Evolutionary conservation across 2,797 vertebrate species (phyloP).

Genomic region (Halcyon smyrnensis): DNA sequence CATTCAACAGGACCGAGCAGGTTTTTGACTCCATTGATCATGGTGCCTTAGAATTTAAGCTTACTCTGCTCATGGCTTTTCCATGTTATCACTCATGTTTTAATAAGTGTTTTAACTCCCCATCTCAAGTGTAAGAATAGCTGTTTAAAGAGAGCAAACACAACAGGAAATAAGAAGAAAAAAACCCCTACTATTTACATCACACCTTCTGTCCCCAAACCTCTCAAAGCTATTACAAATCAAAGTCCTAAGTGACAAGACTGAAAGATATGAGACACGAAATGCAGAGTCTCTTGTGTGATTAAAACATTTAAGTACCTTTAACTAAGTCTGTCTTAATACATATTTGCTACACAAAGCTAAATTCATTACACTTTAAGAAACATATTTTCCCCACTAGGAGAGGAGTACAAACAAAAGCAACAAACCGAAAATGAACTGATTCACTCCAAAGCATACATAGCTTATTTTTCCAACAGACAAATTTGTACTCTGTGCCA

Average conservation of each 20-base stretch:
- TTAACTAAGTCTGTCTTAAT: background rate
- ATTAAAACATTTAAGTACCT: background rate
- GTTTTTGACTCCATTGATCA: background rate
- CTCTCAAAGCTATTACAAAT: background rate
- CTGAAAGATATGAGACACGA: background rate
- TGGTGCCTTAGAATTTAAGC: background rate
- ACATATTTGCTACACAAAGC: background rate
- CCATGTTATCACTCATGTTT: background rate
- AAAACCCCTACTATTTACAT: fast-evolving
- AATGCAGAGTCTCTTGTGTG: background rate
- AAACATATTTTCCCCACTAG: background rate
- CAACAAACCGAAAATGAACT: background rate
- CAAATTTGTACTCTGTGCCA: background rate
- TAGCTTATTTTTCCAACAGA: background rate
- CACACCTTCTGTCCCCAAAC: background rate
- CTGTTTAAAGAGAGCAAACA: constrained; percentile 16
- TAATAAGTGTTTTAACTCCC: background rate
- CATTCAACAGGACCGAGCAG: background rate
- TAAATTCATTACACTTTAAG: background rate
- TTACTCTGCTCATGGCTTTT: background rate
- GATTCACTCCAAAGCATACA: background rate
- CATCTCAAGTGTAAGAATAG: background rate
- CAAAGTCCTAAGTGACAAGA: background rate
- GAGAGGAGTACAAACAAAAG: background rate
- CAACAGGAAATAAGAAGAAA: background rate